phyloP scores from a whole-genome alignment of 2,113 vertebrate genomes.

The Montifringilla adamsi region DNA sequence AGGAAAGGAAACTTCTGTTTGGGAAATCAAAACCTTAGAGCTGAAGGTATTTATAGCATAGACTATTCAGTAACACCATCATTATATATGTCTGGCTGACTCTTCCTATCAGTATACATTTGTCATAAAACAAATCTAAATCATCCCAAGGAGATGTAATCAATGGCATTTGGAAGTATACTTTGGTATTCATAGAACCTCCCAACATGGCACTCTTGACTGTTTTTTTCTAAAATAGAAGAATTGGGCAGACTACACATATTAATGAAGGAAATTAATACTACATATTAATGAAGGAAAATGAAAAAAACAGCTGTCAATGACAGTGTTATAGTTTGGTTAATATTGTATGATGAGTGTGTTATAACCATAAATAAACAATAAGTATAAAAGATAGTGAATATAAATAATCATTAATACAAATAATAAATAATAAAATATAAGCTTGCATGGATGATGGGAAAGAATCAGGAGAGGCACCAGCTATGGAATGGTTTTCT shows the following conservation, averaged over 20 bases:
- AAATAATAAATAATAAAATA: conserved; percentile 61
- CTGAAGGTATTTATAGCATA: background rate
- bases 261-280: conserved; percentile 70
- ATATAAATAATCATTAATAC: conserved; percentile 70
- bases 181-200: conserved; percentile 24
- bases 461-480: conserved; percentile 20
- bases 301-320: conserved; percentile 54
- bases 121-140: background rate
- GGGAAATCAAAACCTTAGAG: background rate
- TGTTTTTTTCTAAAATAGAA: conserved; percentile 10
- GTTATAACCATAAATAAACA: conserved; percentile 76
- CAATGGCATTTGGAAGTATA: background rate
- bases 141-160: background rate
- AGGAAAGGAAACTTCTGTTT: background rate
- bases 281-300: conserved; percentile 71
- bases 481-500: conserved; percentile 4
- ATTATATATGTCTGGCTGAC: background rate
- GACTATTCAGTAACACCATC: background rate
- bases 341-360: conserved; percentile 71
- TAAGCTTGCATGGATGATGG: background rate
- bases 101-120: background rate
- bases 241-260: conserved; percentile 33
- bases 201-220: conserved; percentile 1
- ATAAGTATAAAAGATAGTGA: conserved; percentile 65
- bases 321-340: conserved; percentile 37